Conservation (phyloP, 2,797 vertebrate species). For the Manis javanica region DNA sequence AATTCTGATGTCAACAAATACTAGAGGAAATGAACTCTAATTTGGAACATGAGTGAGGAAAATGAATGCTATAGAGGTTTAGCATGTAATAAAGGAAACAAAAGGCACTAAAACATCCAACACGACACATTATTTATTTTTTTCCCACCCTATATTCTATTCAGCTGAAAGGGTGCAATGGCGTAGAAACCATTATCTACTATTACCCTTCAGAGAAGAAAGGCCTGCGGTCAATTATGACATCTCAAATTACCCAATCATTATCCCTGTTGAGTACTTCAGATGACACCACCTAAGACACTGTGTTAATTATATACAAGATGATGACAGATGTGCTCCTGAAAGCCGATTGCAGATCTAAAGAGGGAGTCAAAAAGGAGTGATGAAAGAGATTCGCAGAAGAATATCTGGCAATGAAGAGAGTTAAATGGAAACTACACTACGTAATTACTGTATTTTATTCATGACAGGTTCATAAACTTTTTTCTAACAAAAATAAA, state of each 20-base stretch:
- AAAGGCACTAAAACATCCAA: slow-evolving; percentile 47
- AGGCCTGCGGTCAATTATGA: slow-evolving; percentile 37
- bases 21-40: not conserved
- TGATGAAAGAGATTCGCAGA: slow-evolving; percentile 12
- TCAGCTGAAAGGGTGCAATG: not conserved
- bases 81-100: slow-evolving; percentile 31
- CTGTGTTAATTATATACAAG: slow-evolving; percentile 57
- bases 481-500: slow-evolving; percentile 12
- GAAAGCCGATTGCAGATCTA: slow-evolving; percentile 47
- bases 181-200: slow-evolving; percentile 39
- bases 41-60: slow-evolving; percentile 36
- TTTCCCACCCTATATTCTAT: not conserved
- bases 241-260: slow-evolving; percentile 60
- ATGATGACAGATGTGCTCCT: slow-evolving; percentile 50
- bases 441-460: slow-evolving; percentile 31
- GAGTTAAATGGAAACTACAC: not conserved
- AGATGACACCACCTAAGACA: slow-evolving; percentile 42
- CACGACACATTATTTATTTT: not conserved
- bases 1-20: slow-evolving; percentile 46
- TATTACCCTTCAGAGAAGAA: slow-evolving; percentile 42
- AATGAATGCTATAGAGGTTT: slow-evolving; percentile 17
- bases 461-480: slow-evolving; percentile 3
- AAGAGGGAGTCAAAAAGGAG: not conserved
- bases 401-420: not conserved
- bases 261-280: slow-evolving; percentile 41